These are phyloP conservation scores for Dione vanillae DNA, from an alignment of 2,888 invertebrate genomes.

Conservation along the genomic window DNA sequence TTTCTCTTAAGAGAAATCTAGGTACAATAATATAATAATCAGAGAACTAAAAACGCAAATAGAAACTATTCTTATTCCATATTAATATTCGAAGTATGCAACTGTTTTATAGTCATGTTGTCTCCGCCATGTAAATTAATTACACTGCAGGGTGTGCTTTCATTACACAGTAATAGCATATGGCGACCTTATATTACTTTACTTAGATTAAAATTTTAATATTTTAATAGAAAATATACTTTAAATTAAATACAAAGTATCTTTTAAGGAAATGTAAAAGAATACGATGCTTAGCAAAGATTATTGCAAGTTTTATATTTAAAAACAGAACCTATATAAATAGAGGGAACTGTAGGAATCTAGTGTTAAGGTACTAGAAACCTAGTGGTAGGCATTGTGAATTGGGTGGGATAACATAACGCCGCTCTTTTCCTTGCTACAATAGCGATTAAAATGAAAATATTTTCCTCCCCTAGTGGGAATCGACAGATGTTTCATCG, in stretches of 20 bases:
- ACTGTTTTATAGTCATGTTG: slow-evolving; percentile 20
- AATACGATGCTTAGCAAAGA: no score
- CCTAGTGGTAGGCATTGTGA: no score
- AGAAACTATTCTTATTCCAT: not conserved
- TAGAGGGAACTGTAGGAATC: no score
- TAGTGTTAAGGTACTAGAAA: no score
- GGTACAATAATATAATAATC: no score
- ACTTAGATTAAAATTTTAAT: slow-evolving; percentile 16
- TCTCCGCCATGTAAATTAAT: slow-evolving; percentile 23
- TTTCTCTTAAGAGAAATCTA: not conserved
- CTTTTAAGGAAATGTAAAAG: not conserved
- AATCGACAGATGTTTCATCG: no score
- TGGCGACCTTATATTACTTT: slow-evolving; percentile 3
- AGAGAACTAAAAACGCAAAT: not conserved
- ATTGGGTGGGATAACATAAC: no score
- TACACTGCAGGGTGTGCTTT: slow-evolving; percentile 21
- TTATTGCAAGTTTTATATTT: no score
- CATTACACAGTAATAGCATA: slow-evolving; percentile 16
- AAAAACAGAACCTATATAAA: no score
- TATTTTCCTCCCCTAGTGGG: no score
- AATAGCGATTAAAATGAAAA: no score
- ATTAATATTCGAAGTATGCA: slow-evolving; percentile 18
- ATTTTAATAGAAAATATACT: not conserved
- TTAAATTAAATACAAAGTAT: not conserved
- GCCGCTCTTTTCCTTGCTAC: no score